Conservation (phyloP, 2,113 vertebrate genomes). For the Cebus imitator region DNA sequence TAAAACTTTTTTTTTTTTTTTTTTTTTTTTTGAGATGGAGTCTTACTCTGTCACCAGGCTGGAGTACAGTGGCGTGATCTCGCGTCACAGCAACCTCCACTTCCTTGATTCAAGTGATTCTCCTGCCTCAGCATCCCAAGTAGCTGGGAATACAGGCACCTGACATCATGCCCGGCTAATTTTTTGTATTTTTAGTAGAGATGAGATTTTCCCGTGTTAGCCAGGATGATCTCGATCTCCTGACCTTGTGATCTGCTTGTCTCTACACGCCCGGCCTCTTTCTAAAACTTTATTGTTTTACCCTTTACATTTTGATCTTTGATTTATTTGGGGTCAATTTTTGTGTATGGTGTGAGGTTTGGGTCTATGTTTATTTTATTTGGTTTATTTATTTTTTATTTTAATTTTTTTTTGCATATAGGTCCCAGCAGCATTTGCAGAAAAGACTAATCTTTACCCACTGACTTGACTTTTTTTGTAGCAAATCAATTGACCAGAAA, state of each 20-base stretch:
- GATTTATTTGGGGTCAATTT: background rate
- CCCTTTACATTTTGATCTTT: background rate
- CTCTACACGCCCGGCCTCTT: background rate
- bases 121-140: too few relatives aligned
- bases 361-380: background rate
- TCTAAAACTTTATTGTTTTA: background rate
- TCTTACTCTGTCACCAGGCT: too few relatives aligned
- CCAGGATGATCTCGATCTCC: too few relatives aligned
- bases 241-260: too few relatives aligned
- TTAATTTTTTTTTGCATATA: background rate
- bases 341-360: background rate
- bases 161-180: too few relatives aligned
- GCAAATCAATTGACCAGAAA: background rate
- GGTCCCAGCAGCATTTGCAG: background rate
- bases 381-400: background rate
- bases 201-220: too few relatives aligned
- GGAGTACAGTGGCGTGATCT: too few relatives aligned
- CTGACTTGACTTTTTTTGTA: background rate
- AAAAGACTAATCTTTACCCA: background rate
- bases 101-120: too few relatives aligned
- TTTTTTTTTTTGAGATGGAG: too few relatives aligned
- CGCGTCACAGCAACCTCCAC: too few relatives aligned
- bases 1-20: background rate
- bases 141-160: too few relatives aligned
- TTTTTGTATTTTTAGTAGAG: too few relatives aligned